A percentile compares a stretch with the other conserved stretches of the same genome.
Evolutionary conservation across 2,888 invertebrate genomes (phyloP).

Genomic region (Ochropacha duplaris): DNA sequence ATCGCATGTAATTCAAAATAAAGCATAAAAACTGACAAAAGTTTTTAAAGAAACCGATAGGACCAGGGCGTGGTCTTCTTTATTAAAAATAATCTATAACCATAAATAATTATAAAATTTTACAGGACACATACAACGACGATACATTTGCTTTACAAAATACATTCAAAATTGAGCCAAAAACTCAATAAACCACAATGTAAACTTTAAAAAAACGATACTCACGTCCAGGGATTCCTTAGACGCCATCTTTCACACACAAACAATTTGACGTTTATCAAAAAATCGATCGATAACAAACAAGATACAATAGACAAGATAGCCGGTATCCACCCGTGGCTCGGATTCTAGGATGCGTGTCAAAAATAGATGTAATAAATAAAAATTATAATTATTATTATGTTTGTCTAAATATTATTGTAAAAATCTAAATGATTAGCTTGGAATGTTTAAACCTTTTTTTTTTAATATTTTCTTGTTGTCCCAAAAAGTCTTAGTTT

Average conservation of each 20-base stretch:
- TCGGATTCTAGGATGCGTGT: slow-evolving; percentile 44
- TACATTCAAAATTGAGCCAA: slow-evolving; percentile 7
- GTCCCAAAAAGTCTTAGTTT: too few relatives aligned
- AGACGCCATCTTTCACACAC: slow-evolving; percentile 81
- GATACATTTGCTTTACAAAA: slow-evolving; percentile 9
- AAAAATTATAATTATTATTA: too few relatives aligned
- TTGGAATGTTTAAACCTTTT: too few relatives aligned
- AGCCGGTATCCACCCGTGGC: slow-evolving; percentile 33
- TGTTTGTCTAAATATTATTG: too few relatives aligned
- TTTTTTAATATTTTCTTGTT: too few relatives aligned
- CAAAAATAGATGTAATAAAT: too few relatives aligned
- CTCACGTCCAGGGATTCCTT: slow-evolving; percentile 81
- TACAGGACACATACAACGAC: not conserved
- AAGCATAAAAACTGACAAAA: slow-evolving; percentile 20
- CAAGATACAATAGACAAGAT: too few relatives aligned
- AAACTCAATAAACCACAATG: slow-evolving; percentile 18
- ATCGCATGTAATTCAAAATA: slow-evolving; percentile 22
- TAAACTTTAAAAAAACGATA: slow-evolving; percentile 47
- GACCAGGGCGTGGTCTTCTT: slow-evolving; percentile 58
- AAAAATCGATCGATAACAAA: slow-evolving; percentile 61
- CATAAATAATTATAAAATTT: slow-evolving; percentile 1
- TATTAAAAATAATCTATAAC: slow-evolving; percentile 16
- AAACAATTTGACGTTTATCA: slow-evolving; percentile 69
- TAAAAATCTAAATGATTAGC: too few relatives aligned
- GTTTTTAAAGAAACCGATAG: slow-evolving; percentile 33